Evolutionary conservation across 2,113 vertebrate species (phyloP).

Genomic region (Trogon surrucura): DNA sequence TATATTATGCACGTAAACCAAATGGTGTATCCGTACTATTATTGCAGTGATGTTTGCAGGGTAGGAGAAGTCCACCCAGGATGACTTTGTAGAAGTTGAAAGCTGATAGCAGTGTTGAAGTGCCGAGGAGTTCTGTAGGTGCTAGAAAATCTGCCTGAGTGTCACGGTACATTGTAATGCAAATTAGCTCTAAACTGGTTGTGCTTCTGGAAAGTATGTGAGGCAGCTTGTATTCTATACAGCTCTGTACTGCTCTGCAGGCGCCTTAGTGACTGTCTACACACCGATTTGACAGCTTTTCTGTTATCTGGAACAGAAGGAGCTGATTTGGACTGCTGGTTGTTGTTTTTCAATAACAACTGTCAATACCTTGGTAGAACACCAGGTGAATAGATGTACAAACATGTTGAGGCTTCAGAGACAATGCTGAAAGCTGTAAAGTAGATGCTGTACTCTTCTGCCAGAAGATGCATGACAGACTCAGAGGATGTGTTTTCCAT

Average conservation of each 20-base stretch:
- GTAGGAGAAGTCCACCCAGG: neutral
- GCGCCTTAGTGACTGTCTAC: neutral
- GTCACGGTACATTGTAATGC: fast-evolving
- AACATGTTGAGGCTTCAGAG: neutral
- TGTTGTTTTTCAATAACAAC: neutral
- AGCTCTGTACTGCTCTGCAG: neutral
- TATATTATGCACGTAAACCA: neutral
- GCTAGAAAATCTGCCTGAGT: neutral
- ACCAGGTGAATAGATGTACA: neutral
- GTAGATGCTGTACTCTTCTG: neutral
- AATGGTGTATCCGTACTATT: neutral
- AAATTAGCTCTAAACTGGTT: neutral
- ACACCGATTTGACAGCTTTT: neutral
- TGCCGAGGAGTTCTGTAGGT: neutral
- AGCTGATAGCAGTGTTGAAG: neutral
- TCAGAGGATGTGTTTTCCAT: neutral
- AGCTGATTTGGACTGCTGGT: neutral
- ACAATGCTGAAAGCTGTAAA: neutral
- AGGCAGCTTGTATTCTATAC: neutral
- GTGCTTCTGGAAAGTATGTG: neutral
- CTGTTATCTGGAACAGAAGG: neutral
- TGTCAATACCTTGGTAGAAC: neutral
- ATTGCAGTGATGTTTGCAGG: neutral
- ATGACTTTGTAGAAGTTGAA: neutral
- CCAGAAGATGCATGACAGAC: neutral